Evolutionary conservation across 1,140 invertebrate genomes (phyloP).

Genomic region (Trachymyrmex cornetzi): DNA sequence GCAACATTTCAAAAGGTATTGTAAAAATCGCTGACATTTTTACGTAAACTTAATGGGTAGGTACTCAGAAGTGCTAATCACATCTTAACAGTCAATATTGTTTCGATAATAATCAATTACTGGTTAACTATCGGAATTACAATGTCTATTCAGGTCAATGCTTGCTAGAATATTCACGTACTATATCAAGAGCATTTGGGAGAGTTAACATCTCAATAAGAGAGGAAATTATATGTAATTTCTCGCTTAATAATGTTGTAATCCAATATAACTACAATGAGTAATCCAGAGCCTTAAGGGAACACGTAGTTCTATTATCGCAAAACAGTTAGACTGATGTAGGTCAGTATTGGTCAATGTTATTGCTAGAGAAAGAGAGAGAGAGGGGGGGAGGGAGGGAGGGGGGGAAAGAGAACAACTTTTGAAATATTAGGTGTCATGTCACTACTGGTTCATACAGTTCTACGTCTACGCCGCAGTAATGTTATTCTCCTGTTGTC

Average conservation of each 20-base stretch:
- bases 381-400: not conserved
- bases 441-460: not conserved
- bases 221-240: conserved; percentile 38
- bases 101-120: conserved; percentile 18
- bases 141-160: conserved; percentile 34
- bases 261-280: not conserved
- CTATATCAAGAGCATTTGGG: not conserved
- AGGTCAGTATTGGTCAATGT: conserved; percentile 7
- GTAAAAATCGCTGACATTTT: not conserved
- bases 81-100: not conserved
- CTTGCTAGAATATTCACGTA: conserved; percentile 1
- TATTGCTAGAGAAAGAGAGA: not conserved
- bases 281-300: not conserved
- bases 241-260: conserved; percentile 34
- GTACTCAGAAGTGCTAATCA: not conserved
- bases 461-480: not conserved
- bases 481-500: not conserved
- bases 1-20: not conserved
- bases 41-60: not conserved
- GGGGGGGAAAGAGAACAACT: not conserved
- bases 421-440: conserved; percentile 6
- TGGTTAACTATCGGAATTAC: conserved; percentile 10
- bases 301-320: conserved; percentile 5
- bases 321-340: conserved; percentile 2
- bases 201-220: conserved; percentile 7